Evolutionary conservation across 2,113 vertebrate genomes (phyloP), one percentile per base, ranked within the genome.

Genomic region (Aegotheles bennettii): DNA sequence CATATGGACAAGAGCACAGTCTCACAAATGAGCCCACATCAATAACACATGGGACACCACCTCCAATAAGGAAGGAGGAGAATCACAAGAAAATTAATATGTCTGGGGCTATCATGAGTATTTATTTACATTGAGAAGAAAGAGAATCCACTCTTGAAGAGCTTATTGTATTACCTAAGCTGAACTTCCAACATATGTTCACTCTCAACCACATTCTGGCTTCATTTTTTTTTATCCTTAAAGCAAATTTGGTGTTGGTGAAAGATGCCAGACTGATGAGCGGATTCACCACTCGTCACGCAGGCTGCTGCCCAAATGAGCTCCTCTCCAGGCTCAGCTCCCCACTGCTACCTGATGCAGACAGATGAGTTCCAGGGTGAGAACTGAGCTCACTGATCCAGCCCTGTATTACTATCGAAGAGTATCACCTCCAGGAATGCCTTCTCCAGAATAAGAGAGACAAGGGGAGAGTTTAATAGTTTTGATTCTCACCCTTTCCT

Each of bases 131-230:
- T 1, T 54, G 61, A 81, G 87, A 91, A 92, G 84, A 95, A 96
- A 93, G 89, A 78, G 73, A 92, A 85, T 77, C 60, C 21, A 1
- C 53, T 90, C 68, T 83, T 85, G 86, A 95, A 85, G 71, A 89
- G 74, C 67, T 93, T 95, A 93, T 77, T 97, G 45, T 84, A 59
- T 96, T 96, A 93, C 80, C 91, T 78, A 84, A 95, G 89, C 65
- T 89, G 89, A 97, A 96, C 90, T 84, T 95, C 82, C 88, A 97
- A 90, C 91, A 95, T 94, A 57, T 95, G 89, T 90, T 96, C 92
- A 51, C 57, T 89, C 61, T 95, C 83, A 86, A 38, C 56, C 53
- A 50, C 61, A 71, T 95, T 94, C 82, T 68, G 67, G 36, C 68
- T 92, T 89, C 59, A 4, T n/a, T 67, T 60, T 53, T 50, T 75